A percentile compares a stretch with the other conserved stretches of the same genome.
phyloP scores from a whole-genome alignment of 2,888 invertebrate species.

The Cheilosia variabilis region DNA sequence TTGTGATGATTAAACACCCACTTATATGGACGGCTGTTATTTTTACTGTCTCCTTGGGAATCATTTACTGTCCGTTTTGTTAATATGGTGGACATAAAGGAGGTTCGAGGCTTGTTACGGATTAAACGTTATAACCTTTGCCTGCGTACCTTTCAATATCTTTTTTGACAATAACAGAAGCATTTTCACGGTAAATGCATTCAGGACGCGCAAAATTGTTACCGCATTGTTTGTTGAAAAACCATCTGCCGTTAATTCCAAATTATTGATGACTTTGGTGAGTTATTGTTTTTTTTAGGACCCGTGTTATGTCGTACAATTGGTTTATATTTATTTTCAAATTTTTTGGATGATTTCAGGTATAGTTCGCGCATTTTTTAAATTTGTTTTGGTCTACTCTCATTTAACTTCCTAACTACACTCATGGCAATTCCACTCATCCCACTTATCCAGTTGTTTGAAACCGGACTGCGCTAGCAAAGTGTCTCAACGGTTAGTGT shows the following conservation, averaged over 20 bases:
- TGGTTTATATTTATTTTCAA: background rate
- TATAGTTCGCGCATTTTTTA: background rate
- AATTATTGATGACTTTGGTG: slow-evolving; percentile 64
- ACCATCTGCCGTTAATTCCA: slow-evolving; percentile 68
- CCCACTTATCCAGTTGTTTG: too few relatives aligned
- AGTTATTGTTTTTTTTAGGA: slow-evolving; percentile 29
- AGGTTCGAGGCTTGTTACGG: slow-evolving; percentile 40
- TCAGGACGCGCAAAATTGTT: slow-evolving; percentile 56
- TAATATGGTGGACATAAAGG: slow-evolving; percentile 56
- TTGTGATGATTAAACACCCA: slow-evolving; percentile 59
- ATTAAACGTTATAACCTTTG: slow-evolving; percentile 35
- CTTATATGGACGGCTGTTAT: slow-evolving; percentile 50
- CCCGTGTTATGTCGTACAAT: slow-evolving; percentile 28
- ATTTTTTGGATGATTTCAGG: background rate
- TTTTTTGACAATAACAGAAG: slow-evolving; percentile 34
- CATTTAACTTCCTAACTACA: too few relatives aligned
- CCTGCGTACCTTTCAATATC: background rate
- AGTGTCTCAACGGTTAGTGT: too few relatives aligned
- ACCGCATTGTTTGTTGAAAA: slow-evolving; percentile 26
- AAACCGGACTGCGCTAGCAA: too few relatives aligned
- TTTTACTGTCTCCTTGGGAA: slow-evolving; percentile 19
- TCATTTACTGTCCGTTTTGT: slow-evolving; percentile 51
- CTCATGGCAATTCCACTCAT: too few relatives aligned
- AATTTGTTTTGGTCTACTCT: too few relatives aligned
- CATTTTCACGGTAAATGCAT: slow-evolving; percentile 53